Conservation (phyloP, 2,113 vertebrate genomes). For the Platysternon megacephalum region DNA sequence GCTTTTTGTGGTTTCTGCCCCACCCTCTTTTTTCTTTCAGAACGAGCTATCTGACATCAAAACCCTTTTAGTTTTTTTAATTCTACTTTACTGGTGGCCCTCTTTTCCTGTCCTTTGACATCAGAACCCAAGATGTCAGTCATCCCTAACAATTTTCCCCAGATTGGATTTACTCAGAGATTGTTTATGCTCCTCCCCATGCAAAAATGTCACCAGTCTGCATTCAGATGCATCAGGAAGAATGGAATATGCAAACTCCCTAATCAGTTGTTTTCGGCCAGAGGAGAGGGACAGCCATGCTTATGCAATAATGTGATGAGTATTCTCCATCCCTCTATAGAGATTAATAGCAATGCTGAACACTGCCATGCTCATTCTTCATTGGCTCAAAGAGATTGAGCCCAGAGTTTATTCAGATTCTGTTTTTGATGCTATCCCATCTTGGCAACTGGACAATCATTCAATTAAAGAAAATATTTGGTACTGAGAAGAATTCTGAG, state of each 20-base stretch:
- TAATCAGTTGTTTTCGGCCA: background rate
- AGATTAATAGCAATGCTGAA: background rate
- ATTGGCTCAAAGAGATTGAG: background rate
- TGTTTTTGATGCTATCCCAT: background rate
- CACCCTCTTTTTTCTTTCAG: background rate
- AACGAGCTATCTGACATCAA: background rate
- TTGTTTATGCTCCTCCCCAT: background rate
- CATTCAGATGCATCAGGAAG: background rate
- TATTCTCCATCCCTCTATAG: background rate
- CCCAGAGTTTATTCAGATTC: background rate
- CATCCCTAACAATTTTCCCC: background rate
- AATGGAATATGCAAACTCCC: background rate
- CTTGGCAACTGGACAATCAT: background rate
- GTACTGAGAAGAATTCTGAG: background rate
- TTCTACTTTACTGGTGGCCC: constrained; percentile 4
- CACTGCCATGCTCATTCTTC: background rate
- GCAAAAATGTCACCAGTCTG: constrained; percentile 5
- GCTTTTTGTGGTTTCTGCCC: background rate
- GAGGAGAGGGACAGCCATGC: background rate
- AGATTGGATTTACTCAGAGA: background rate
- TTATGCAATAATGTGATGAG: background rate
- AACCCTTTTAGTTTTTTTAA: background rate
- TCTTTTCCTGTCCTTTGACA: background rate
- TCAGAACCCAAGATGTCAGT: constrained; percentile 10
- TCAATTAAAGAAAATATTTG: background rate